A percentile compares a stretch with the other conserved stretches of the same genome.
Conservation (phyloP, 2,797 vertebrate genomes). For the Antennarius maculatus region DNA sequence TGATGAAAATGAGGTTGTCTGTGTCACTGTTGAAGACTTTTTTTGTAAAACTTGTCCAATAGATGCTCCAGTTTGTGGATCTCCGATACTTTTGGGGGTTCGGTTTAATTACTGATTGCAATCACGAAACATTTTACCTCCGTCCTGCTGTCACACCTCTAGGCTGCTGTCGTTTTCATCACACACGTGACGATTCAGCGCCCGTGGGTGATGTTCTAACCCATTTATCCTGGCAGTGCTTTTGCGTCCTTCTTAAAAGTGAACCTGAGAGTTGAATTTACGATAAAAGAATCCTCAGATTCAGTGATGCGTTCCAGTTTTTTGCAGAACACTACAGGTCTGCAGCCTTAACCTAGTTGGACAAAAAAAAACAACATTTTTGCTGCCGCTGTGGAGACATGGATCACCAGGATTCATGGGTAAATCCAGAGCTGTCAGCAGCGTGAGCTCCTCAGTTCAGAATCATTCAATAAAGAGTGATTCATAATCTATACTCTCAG, state of each 20-base stretch:
- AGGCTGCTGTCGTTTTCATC: neutral
- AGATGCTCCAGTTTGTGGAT: slow-evolving; percentile 11
- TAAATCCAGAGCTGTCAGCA: too few relatives aligned
- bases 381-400: neutral
- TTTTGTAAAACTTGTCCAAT: slow-evolving; percentile 14
- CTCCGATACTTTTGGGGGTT: slow-evolving; percentile 9
- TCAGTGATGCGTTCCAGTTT: neutral
- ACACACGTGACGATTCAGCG: neutral
- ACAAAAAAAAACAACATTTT: too few relatives aligned
- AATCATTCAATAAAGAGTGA: too few relatives aligned
- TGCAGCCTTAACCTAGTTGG: too few relatives aligned
- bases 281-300: too few relatives aligned
- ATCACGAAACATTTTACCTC: slow-evolving; percentile 16
- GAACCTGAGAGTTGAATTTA: slow-evolving; percentile 5
- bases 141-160: neutral
- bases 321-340: neutral
- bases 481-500: too few relatives aligned
- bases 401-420: neutral
- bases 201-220: too few relatives aligned
- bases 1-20: too few relatives aligned
- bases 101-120: slow-evolving; percentile 27
- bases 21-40: neutral
- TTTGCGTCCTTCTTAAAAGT: neutral
- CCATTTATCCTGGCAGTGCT: too few relatives aligned
- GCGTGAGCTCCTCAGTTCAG: too few relatives aligned